Evolutionary conservation across 2,113 vertebrate species (phyloP), one percentile per base, ranked within the genome.

Genomic region (Ellobius talpinus): DNA sequence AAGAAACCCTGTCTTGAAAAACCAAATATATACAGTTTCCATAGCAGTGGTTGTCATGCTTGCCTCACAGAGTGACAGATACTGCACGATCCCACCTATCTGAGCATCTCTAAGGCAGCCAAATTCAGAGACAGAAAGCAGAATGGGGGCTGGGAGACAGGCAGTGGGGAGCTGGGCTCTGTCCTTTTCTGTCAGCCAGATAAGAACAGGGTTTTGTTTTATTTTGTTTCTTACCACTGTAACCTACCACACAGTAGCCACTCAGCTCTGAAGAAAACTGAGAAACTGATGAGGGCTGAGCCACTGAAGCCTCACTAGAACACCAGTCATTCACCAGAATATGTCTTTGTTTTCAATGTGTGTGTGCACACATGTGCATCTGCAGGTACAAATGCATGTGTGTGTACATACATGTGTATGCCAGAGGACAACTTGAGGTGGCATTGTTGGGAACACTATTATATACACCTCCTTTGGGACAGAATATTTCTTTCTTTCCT

Each of bases 11-110:
- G 33, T n/a, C 68, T 70, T 36, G 36, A n/a, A 21, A 68, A 36
- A 8, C 23, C 42, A 87, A 92, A 65, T 66, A 73, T 63, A 10
- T 70, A 45, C 84, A 39, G 96, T 61, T 95, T 45, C 91, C 85
- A 36, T 0, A 47, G 66, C n/a, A n/a, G 11, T 14, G 21, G 21
- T 63, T 29, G 4, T 26, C 55, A 61, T 5, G 23, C 14, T 39
- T 6, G 14, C 21, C 11, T 58, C 11, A 26, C 36, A 24, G 58
- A 36, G 39, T 24, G 21, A 12, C 79, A 82, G 19, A 58, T 81
- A 81, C 19, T 23, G 19, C 24, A 58, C 1, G 52, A 26, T 6
- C 24, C 52, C 21, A 13, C 52, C 36, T n/a, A 7, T 24, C 21
- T 58, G 21, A n/a, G 5, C 29, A 47, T 58, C 42, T 13, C 39